Percentiles rank a stretch among this genome's conserved stretches.
Conservation (phyloP, 2,797 vertebrate genomes). For the Miichthys miiuy region DNA sequence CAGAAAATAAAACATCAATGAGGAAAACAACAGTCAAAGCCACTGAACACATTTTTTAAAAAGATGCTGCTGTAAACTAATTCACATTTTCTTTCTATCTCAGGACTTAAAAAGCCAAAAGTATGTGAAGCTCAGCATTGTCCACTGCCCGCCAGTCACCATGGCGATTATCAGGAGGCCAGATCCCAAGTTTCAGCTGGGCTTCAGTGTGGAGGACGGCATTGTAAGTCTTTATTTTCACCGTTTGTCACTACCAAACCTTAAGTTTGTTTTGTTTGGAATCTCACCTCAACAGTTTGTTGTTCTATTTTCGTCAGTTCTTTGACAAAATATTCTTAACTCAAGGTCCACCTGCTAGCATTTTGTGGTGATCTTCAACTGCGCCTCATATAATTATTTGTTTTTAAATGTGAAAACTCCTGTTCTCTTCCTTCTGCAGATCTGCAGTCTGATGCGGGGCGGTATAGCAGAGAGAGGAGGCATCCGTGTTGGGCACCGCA, state of each 20-base stretch:
- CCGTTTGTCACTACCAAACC: background rate
- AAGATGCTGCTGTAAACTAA: background rate
- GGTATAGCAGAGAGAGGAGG: constrained; percentile 96
- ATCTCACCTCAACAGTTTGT: background rate
- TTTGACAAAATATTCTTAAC: background rate
- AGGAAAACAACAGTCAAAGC: background rate
- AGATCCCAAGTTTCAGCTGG: constrained; percentile 92
- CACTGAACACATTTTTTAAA: background rate
- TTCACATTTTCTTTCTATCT: constrained; percentile 19
- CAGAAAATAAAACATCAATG: background rate
- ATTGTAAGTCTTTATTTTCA: constrained; percentile 86
- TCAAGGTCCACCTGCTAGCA: background rate
- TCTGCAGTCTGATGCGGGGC: constrained; percentile 96
- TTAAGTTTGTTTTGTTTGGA: background rate
- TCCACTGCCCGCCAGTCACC: constrained; percentile 96
- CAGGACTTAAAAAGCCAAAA: constrained; percentile 93
- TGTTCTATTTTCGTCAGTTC: background rate
- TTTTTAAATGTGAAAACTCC: background rate
- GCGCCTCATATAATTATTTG: background rate
- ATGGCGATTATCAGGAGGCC: constrained; percentile 94
- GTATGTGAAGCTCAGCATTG: constrained; percentile 91
- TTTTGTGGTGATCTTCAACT: background rate
- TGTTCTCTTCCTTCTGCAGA: constrained; percentile 78
- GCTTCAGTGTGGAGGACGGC: constrained; percentile 97
- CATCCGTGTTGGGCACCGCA: constrained; percentile 95